Evolutionary conservation across 2,113 vertebrate species (phyloP).

Genomic region (Eupsittula cactorum): DNA sequence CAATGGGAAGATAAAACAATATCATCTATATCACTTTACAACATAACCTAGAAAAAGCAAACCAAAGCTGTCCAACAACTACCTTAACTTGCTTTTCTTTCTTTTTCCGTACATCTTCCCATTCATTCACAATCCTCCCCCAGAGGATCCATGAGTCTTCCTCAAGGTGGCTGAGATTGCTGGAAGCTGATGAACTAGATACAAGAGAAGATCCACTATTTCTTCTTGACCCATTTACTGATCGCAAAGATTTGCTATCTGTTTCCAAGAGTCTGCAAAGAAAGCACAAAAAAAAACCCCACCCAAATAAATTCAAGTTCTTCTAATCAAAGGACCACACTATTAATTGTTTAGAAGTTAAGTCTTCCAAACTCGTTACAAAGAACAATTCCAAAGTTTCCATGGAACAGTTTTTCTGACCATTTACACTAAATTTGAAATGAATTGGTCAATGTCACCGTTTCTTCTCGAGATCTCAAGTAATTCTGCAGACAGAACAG

Average conservation of each 20-base stretch:
- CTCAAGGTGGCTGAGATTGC: slow-evolving; percentile 96
- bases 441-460: not conserved
- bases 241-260: slow-evolving; percentile 93
- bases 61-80: not conserved
- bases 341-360: not conserved
- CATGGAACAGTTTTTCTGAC: not conserved
- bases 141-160: slow-evolving; percentile 97
- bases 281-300: not conserved
- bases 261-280: slow-evolving; percentile 91
- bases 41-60: not conserved
- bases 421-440: not conserved
- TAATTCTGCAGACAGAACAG: not conserved
- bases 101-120: slow-evolving; percentile 97
- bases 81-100: slow-evolving; percentile 99
- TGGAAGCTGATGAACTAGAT: slow-evolving; percentile 97
- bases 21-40: not conserved
- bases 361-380: not conserved
- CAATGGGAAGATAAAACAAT: not conserved
- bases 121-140: slow-evolving; percentile 97
- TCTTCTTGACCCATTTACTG: slow-evolving; percentile 94
- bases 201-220: slow-evolving; percentile 97
- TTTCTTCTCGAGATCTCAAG: not conserved
- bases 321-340: not conserved
- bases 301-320: not conserved
- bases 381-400: not conserved